These are phyloP conservation scores for Drosophila mercatorum DNA, from an alignment of 2,888 invertebrate genomes.

Conservation along the genomic window DNA sequence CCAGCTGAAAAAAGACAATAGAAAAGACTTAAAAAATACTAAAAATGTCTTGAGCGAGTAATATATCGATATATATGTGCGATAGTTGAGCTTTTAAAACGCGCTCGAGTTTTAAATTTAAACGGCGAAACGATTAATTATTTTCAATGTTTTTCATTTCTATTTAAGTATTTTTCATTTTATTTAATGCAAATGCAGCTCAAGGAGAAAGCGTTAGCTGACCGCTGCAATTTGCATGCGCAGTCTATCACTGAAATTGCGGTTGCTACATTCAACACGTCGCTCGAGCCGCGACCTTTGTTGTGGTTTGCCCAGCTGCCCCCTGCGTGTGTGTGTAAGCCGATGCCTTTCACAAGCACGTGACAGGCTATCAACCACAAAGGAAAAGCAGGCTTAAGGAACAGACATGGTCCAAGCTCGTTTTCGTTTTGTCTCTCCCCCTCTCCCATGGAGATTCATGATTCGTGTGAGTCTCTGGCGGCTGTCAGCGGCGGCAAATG, in stretches of 20 bases:
- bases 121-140: not conserved
- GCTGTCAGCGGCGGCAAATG: constrained; percentile 23
- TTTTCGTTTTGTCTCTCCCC: not conserved
- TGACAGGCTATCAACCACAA: constrained; percentile 31
- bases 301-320: constrained; percentile 36
- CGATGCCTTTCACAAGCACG: constrained; percentile 45
- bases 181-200: not conserved
- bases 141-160: not conserved
- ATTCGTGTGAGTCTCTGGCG: constrained; percentile 15
- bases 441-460: not conserved
- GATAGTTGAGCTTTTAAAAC: constrained; percentile 3
- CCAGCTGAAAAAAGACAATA: constrained; percentile 12
- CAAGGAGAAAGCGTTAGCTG: constrained; percentile 10
- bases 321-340: constrained; percentile 22
- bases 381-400: constrained; percentile 19
- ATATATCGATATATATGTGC: constrained; percentile 4
- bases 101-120: constrained; percentile 2
- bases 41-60: not conserved
- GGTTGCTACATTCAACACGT: constrained; percentile 23
- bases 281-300: constrained; percentile 44
- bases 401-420: not conserved
- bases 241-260: constrained; percentile 29
- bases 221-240: constrained; percentile 18
- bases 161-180: no score
- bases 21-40: constrained; percentile 20